Evolutionary conservation across 2,113 vertebrate species (phyloP).

Genomic region (Rhizomys pruinosus): DNA sequence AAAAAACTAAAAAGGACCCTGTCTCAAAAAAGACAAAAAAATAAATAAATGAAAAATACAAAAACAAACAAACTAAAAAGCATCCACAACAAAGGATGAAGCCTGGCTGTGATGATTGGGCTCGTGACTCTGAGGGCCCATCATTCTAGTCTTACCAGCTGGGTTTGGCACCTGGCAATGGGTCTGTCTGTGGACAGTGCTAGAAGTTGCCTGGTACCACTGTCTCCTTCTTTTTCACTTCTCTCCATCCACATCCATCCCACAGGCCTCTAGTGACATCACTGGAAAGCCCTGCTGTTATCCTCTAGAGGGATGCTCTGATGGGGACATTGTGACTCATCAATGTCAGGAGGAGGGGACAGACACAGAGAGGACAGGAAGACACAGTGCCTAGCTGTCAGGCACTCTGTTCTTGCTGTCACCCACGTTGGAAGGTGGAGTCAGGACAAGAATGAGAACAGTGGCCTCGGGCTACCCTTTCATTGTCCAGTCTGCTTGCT

Average conservation of each 20-base stretch:
- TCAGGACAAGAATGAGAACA: conserved; percentile 40
- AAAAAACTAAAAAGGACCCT: not conserved
- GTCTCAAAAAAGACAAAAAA: too few relatives aligned
- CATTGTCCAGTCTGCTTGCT: not conserved
- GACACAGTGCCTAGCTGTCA: not conserved
- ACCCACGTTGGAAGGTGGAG: not conserved
- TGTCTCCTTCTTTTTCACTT: not conserved
- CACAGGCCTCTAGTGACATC: not conserved
- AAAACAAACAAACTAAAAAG: not conserved
- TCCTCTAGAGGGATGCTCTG: not conserved
- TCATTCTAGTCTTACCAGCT: not conserved
- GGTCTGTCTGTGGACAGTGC: not conserved
- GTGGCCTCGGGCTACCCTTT: conserved; percentile 46
- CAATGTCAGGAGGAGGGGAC: too few relatives aligned
- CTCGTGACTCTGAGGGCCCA: not conserved
- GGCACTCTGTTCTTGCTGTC: not conserved
- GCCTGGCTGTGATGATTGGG: not conserved
- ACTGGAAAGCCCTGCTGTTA: not conserved
- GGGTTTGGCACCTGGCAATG: not conserved
- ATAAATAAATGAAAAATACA: too few relatives aligned
- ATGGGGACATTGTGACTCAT: not conserved
- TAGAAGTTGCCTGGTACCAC: not conserved
- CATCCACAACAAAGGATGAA: not conserved
- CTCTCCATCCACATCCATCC: not conserved
- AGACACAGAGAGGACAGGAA: too few relatives aligned